Conservation (phyloP, 2,113 vertebrate species). For the Andinoacara biseriatus region DNA sequence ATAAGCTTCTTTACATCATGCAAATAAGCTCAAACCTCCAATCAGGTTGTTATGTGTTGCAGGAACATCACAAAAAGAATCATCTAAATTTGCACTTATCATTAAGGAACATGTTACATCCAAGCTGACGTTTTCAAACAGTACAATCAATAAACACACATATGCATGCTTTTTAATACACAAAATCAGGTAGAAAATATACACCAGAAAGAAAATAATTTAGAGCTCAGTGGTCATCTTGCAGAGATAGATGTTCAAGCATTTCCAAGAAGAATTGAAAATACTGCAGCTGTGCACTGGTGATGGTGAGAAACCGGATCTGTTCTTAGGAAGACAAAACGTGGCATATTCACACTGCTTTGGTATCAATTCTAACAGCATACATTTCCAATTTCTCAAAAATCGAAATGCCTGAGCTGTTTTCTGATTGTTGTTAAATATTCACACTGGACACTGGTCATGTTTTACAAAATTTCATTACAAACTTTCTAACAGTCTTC, state of each 20-base stretch:
- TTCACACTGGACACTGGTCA: background rate
- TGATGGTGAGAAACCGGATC: background rate
- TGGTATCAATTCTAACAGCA: background rate
- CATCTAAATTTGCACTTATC: background rate
- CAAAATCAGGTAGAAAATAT: slow-evolving; percentile 50
- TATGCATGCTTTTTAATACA: background rate
- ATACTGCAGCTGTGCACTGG: background rate
- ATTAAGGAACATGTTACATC: background rate
- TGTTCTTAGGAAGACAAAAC: background rate
- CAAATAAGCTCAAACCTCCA: background rate
- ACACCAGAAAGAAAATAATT: slow-evolving; percentile 58
- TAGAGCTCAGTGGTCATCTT: slow-evolving; percentile 10
- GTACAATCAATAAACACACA: slow-evolving; percentile 23
- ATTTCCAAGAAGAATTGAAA: background rate
- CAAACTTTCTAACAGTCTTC: background rate
- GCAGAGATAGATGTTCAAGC: background rate
- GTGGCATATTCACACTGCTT: background rate
- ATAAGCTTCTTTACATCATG: background rate
- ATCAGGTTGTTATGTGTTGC: background rate
- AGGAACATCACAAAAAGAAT: background rate
- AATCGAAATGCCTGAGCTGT: background rate
- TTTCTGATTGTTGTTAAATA: background rate
- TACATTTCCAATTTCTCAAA: background rate
- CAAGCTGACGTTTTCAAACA: background rate
- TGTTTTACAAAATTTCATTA: background rate